These are phyloP conservation scores for Agapornis canus DNA, from an alignment of 2,797 vertebrate genomes.

Conservation along the genomic window DNA sequence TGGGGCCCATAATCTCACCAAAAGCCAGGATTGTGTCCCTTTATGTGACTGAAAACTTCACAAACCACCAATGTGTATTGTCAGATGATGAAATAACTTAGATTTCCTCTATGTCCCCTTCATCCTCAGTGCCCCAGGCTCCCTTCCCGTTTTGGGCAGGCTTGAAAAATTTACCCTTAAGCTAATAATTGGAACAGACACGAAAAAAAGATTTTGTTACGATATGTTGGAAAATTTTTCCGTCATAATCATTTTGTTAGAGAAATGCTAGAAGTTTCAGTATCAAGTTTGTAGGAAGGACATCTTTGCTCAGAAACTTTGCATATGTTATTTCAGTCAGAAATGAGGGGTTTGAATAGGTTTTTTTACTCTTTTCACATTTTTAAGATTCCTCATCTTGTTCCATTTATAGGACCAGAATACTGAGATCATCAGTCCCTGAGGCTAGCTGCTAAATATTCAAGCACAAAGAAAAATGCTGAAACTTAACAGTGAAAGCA, in stretches of 20 bases:
- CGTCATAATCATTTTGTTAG: neutral
- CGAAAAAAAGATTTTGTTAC: neutral
- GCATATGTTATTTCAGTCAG: neutral
- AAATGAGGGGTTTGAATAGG: neutral
- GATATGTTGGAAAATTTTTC: neutral
- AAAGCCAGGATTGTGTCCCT: neutral
- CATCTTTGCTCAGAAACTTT: neutral
- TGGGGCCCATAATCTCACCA: neutral
- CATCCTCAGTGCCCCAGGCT: neutral
- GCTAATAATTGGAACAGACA: neutral
- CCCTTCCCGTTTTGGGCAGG: neutral
- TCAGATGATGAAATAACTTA: neutral
- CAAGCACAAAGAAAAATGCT: neutral
- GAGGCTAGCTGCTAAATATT: neutral
- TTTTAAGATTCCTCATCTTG: neutral
- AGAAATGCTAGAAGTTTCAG: neutral
- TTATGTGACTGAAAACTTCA: neutral
- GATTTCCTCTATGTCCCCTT: too few relatives aligned
- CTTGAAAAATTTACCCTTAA: neutral
- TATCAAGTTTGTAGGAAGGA: neutral
- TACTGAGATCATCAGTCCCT: neutral
- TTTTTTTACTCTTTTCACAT: neutral
- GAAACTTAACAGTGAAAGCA: neutral
- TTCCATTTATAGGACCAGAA: neutral
- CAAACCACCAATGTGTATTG: fast-evolving